These are phyloP conservation scores for Toxostoma redivivum DNA, from an alignment of 2,113 vertebrate species.

Conservation along the genomic window DNA sequence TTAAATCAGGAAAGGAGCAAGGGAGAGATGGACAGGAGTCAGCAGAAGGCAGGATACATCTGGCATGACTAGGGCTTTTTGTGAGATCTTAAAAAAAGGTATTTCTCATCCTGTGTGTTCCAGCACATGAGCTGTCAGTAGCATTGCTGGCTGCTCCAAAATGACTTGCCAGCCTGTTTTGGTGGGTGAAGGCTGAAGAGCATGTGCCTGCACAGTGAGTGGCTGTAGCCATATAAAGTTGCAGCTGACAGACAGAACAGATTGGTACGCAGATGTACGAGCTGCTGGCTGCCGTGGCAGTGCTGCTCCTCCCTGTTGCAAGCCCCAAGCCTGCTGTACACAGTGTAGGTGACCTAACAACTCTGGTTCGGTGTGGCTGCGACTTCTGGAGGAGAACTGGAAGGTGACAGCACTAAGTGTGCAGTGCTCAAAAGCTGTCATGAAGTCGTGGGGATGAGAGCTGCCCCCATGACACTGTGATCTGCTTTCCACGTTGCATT, in stretches of 20 bases:
- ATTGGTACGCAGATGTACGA: background rate
- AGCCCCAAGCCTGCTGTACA: background rate
- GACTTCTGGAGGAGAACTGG: background rate
- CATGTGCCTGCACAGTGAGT: background rate
- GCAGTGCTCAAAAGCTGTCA: background rate
- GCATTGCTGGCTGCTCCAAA: background rate
- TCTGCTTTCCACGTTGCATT: background rate
- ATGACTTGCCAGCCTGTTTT: background rate
- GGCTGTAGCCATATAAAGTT: background rate
- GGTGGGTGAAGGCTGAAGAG: background rate
- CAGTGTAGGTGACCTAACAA: background rate
- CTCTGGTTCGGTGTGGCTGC: background rate
- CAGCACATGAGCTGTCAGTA: background rate
- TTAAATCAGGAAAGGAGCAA: background rate
- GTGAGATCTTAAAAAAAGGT: background rate
- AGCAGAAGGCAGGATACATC: background rate
- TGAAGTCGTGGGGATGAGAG: background rate
- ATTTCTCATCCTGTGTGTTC: background rate
- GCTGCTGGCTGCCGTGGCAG: background rate
- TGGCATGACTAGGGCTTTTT: background rate
- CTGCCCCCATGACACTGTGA: fast-evolving
- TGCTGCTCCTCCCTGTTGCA: fast-evolving
- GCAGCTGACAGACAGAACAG: background rate
- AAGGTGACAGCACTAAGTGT: background rate
- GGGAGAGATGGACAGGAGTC: background rate